These are phyloP conservation scores for Diadophis punctatus DNA, from an alignment of 2,113 vertebrate genomes.

Conservation along the genomic window DNA sequence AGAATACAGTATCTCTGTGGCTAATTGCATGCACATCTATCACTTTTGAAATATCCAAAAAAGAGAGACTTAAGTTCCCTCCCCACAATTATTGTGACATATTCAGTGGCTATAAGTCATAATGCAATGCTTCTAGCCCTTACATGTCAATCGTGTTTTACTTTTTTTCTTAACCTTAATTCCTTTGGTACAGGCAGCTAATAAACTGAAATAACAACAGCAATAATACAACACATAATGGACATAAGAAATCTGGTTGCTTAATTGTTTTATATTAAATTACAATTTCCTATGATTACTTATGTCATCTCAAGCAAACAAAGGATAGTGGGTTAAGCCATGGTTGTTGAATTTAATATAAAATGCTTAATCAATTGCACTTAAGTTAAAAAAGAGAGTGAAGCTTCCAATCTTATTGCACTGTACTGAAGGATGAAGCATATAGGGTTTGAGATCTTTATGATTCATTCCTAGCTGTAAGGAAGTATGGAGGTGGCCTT, in stretches of 20 bases:
- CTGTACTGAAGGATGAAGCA: background rate
- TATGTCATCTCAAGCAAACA: background rate
- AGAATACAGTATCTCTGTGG: background rate
- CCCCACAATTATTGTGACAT: background rate
- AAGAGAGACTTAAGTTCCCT: background rate
- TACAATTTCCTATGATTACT: background rate
- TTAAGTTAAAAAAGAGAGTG: background rate
- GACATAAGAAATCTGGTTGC: background rate
- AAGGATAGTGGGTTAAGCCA: background rate
- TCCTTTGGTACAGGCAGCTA: background rate
- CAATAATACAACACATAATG: background rate
- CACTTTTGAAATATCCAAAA: background rate
- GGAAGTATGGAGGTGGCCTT: background rate
- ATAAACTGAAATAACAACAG: background rate
- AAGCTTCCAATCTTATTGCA: background rate
- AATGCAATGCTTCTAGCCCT: background rate
- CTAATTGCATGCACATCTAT: background rate
- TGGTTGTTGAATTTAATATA: background rate
- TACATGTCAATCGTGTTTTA: background rate
- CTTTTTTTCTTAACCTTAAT: background rate
- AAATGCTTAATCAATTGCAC: background rate
- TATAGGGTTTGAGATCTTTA: background rate
- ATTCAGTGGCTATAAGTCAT: background rate
- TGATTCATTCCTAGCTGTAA: background rate
- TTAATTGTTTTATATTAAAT: background rate